Percentiles rank a stretch among this genome's conserved stretches.
phyloP scores from a whole-genome alignment of 2,888 invertebrate genomes.

The Epistrophe grossulariae region DNA sequence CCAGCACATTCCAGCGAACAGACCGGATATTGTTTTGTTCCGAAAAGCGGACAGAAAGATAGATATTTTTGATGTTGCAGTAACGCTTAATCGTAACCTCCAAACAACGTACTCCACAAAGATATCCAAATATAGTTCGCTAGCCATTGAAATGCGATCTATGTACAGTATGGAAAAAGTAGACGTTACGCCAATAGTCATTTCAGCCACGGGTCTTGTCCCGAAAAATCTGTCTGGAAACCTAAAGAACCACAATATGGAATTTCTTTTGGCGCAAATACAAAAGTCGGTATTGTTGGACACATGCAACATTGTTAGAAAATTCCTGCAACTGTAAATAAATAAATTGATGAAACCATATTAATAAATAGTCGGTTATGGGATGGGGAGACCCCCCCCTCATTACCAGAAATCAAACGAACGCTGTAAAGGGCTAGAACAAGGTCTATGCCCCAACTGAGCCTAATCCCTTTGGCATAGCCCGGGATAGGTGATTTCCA shows the following conservation, averaged over 20 bases:
- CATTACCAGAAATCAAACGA: neutral
- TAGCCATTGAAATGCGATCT: neutral
- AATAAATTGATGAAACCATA: neutral
- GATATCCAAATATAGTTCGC: neutral
- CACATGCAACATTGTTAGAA: neutral
- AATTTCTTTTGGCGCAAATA: neutral
- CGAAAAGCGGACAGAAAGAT: neutral
- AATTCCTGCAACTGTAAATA: neutral
- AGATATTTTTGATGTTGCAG: constrained; percentile 2
- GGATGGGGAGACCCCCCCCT: neutral
- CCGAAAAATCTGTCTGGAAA: neutral
- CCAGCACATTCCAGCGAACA: too few relatives aligned
- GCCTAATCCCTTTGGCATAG: constrained; percentile 1
- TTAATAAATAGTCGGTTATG: neutral
- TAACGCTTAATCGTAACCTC: neutral
- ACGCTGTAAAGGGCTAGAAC: neutral
- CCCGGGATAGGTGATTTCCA: constrained; percentile 2
- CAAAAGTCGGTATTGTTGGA: constrained; percentile 9
- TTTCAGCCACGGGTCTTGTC: neutral
- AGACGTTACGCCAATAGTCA: neutral
- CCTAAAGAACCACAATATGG: neutral
- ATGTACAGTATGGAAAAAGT: neutral
- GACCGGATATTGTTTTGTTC: neutral
- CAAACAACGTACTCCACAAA: too few relatives aligned
- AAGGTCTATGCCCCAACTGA: neutral